These are phyloP conservation scores for Cromileptes altivelis DNA, from an alignment of 2,113 vertebrate species.

Conservation along the genomic window DNA sequence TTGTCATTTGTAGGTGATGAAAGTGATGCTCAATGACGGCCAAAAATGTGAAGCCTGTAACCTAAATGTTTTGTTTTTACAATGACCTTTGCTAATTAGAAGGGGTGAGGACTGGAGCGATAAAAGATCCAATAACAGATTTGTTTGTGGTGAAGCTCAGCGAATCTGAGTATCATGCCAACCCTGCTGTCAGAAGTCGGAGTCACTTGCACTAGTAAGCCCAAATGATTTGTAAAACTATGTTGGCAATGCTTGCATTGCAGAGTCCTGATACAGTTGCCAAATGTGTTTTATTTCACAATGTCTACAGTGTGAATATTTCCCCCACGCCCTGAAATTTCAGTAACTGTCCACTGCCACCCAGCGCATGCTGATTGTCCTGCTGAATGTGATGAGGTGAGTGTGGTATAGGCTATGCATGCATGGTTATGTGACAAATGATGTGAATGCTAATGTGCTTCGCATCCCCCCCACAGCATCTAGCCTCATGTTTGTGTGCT, in stretches of 20 bases:
- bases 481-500: constrained; percentile 52
- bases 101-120: too few relatives aligned
- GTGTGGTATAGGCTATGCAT: neutral
- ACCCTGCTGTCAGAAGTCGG: neutral
- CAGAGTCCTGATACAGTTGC: neutral
- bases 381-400: constrained; percentile 8
- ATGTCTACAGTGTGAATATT: neutral
- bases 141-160: neutral
- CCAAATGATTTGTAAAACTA: constrained; percentile 2
- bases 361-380: constrained; percentile 6
- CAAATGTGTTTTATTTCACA: neutral
- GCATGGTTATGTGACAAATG: constrained; percentile 22
- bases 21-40: neutral
- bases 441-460: constrained; percentile 34
- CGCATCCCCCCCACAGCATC: neutral
- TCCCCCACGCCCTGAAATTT: neutral
- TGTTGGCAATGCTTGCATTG: neutral
- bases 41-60: neutral
- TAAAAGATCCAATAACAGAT: neutral
- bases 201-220: neutral
- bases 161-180: neutral
- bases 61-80: neutral
- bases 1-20: neutral
- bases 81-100: neutral
- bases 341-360: constrained; percentile 5